Conservation (phyloP, 2,888 invertebrate species). For the Eucera pruinosa region DNA sequence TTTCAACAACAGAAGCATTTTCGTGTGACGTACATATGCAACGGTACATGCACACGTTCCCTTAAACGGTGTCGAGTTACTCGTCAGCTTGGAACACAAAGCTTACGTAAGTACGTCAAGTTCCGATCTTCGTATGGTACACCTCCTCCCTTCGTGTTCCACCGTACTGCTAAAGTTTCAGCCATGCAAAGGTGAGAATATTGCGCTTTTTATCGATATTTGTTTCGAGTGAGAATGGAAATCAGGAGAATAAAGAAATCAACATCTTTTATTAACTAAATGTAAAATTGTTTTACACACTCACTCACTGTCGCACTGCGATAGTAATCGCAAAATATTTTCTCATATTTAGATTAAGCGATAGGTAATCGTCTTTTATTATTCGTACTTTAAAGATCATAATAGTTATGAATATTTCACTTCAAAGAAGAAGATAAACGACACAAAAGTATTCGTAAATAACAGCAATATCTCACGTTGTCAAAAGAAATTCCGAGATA, state of each 20-base stretch:
- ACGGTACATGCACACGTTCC: constrained; percentile 57
- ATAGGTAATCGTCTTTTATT: not conserved
- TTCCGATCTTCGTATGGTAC: constrained; percentile 53
- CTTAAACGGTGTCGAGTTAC: constrained; percentile 76
- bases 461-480: not conserved
- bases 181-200: constrained; percentile 13
- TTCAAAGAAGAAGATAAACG: not conserved
- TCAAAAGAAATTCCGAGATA: not conserved
- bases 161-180: constrained; percentile 22
- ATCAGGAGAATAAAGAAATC: not conserved
- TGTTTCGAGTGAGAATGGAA: not conserved
- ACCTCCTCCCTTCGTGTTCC: constrained; percentile 11
- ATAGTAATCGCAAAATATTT: not conserved
- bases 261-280: too few species aligned
- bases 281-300: constrained; percentile 4
- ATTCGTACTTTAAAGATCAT: not conserved
- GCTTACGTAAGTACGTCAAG: constrained; percentile 77
- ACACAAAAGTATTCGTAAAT: constrained; percentile 4
- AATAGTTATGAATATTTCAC: not conserved
- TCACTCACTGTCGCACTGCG: not conserved
- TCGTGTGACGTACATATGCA: constrained; percentile 47
- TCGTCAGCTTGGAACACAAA: constrained; percentile 72
- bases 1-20: constrained; percentile 49
- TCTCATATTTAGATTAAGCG: too few species aligned
- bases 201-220: not conserved